Evolutionary conservation across 2,888 invertebrate species (phyloP).

Genomic region (Helobdella robusta): DNA sequence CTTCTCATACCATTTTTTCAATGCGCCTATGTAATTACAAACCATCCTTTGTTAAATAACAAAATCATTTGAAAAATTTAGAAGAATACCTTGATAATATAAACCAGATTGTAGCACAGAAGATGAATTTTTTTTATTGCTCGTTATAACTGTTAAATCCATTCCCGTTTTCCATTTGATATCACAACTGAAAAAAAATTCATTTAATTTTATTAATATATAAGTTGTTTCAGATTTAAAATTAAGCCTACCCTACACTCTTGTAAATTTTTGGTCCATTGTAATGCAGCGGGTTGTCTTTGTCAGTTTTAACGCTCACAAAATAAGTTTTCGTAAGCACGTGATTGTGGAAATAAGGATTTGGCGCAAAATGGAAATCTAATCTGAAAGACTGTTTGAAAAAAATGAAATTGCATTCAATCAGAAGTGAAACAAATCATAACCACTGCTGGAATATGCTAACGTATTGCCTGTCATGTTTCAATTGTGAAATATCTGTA

Average conservation of each 20-base stretch:
- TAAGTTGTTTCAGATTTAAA: neutral
- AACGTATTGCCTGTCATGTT: neutral
- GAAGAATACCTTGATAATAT: too few relatives aligned
- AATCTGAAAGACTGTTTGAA: neutral
- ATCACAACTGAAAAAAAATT: neutral
- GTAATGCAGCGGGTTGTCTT: neutral
- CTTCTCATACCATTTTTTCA: neutral
- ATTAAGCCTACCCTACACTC: conserved; percentile 5
- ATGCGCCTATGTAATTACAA: too few relatives aligned
- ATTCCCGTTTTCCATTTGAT: conserved; percentile 8
- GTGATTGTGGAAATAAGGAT: conserved; percentile 6
- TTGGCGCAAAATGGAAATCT: neutral
- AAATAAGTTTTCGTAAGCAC: neutral
- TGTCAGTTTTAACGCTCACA: neutral
- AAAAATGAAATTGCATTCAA: too few relatives aligned
- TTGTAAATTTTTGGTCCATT: conserved; percentile 6
- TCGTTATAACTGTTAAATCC: neutral
- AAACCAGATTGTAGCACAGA: too few relatives aligned
- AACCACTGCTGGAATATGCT: too few relatives aligned
- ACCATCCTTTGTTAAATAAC: too few relatives aligned
- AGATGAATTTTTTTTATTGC: too few relatives aligned
- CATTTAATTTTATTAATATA: neutral
- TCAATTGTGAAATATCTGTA: neutral
- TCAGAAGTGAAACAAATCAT: too few relatives aligned
- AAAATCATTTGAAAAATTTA: too few relatives aligned